Base-by-base conservation (phyloP, 2,888 invertebrate species). In the Branchipolynoe longqiensis region DNA sequence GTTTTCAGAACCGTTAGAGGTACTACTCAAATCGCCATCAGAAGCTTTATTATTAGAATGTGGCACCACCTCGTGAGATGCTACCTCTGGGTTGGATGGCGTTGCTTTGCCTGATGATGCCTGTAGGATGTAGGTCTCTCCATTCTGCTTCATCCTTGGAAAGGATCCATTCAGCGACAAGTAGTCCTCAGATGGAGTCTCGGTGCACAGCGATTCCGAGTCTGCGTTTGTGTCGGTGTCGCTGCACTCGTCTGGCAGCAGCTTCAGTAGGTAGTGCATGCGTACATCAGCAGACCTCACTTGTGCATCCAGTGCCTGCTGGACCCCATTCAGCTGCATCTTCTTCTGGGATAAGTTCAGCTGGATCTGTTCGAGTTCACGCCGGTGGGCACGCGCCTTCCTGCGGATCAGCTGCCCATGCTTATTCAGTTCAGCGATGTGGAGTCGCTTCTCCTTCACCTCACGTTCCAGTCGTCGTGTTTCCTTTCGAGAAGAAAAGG, bases 371-470 rank as follows among this genome's bases (percentile, higher is more conserved):
- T 87, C 74, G 22, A 86, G 62, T n/a, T 82, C 84, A 38, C 74
- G 81, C 1, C 86, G 69, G 28, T 81, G 48, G 12, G 64, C 74
- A 25, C 48, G n/a, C 2, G 85, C 78, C 73, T 87, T 87, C 48
- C 58, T 73, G 25, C 73, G 73, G 38, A 87, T 33, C n/a, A 87
- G n/a, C 82, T 85, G 86, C 8, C 85, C 73, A 25, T 87, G 62
- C 31, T 73, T 74, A 36, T 33, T 84, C 14, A 87, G 73, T 18
- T 87, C 87, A 3, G 28, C 33, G 22, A 87, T 81, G 73, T 87
- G 87, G 28, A 22, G 22, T 41, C 85, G 74, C 40, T 87, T 87
- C 84, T 87, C 87, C 25, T 78, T 85, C 8, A 87, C 33, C 54
- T 87, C 87, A 6, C 87, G 69, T 54, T 87, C 86, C 38, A 87